phyloP scores from a whole-genome alignment of 1,140 invertebrate genomes.

The Xylocopa sonorina region DNA sequence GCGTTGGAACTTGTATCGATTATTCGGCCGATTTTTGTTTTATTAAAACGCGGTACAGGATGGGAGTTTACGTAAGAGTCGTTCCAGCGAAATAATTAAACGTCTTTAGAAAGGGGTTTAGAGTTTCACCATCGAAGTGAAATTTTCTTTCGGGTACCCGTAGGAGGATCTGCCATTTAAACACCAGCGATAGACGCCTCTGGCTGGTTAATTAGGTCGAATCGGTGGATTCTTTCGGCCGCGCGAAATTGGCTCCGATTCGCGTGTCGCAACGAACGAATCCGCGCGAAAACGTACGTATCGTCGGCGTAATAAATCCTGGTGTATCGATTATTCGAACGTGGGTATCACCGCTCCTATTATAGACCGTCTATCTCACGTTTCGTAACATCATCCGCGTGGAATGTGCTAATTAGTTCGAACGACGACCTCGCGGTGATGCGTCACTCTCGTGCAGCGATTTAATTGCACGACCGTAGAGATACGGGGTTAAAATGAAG shows the following conservation, averaged over 20 bases:
- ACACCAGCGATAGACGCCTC: not conserved
- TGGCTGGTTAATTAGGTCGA: slow-evolving; percentile 18
- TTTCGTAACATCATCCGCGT: slow-evolving; percentile 43
- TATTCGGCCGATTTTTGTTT: too few relatives aligned
- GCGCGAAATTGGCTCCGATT: slow-evolving; percentile 9
- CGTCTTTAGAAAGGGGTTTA: not conserved
- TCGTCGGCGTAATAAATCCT: slow-evolving; percentile 37
- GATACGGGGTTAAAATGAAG: slow-evolving; percentile 13
- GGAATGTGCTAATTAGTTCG: slow-evolving; percentile 56
- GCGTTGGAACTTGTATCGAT: not conserved
- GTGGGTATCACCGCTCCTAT: slow-evolving; percentile 49
- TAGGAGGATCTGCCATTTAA: not conserved
- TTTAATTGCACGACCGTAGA: slow-evolving; percentile 36
- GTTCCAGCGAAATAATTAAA: not conserved
- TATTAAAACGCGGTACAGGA: too few relatives aligned
- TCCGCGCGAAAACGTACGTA: slow-evolving; percentile 26
- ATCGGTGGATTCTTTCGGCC: not conserved
- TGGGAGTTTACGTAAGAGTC: not conserved
- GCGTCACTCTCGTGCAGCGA: slow-evolving; percentile 41
- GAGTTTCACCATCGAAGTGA: not conserved
- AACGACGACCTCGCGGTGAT: slow-evolving; percentile 41
- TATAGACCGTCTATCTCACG: slow-evolving; percentile 48
- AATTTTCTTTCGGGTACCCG: not conserved
- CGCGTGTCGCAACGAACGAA: slow-evolving; percentile 21
- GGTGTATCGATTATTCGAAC: slow-evolving; percentile 41